Conservation (phyloP, 2,113 vertebrate genomes). For the Cyanoliseus patagonus region DNA sequence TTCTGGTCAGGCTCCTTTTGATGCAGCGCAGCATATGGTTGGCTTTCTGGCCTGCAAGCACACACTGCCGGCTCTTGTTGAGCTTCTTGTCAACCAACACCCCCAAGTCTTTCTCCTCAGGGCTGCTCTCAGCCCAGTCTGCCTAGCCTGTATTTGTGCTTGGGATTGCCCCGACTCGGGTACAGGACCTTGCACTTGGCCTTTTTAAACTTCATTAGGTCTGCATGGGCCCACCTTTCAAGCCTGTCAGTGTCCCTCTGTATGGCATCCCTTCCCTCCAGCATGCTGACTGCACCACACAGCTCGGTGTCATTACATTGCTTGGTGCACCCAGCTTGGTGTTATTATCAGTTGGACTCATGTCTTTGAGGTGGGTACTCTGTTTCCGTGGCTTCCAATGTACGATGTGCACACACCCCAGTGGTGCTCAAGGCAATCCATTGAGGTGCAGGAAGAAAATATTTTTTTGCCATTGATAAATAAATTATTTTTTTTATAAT, state of each 20-base stretch:
- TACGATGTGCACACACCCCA: rapidly evolving
- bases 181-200: neutral
- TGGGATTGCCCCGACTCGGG: neutral
- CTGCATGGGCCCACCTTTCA: neutral
- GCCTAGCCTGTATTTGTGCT: neutral
- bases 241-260: neutral
- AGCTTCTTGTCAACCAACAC: neutral
- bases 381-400: neutral
- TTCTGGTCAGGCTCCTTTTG: neutral
- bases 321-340: neutral
- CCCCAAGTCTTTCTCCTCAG: neutral
- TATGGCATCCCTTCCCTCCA: neutral
- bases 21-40: neutral
- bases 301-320: neutral
- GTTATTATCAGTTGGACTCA: neutral
- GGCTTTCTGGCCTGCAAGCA: neutral
- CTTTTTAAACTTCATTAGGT: neutral
- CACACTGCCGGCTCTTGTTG: neutral
- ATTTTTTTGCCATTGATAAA: neutral
- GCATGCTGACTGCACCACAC: neutral
- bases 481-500: neutral
- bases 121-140: neutral
- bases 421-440: neutral
- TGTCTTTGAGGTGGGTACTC: neutral
- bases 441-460: neutral